Conservation (phyloP, 2,888 invertebrate genomes). For the Phorcus lineatus region DNA sequence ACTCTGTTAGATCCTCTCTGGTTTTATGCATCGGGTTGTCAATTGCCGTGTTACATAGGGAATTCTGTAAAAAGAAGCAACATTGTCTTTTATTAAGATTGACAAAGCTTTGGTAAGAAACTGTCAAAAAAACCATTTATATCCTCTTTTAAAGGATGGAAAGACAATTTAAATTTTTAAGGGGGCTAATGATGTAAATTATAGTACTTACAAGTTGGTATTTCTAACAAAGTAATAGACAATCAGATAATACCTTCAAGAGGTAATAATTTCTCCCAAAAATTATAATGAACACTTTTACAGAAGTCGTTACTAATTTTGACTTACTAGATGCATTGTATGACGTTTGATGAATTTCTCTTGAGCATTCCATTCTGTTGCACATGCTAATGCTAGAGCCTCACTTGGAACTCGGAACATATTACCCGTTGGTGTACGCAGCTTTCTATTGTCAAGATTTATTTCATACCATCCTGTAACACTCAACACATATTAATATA, state of each 20-base stretch:
- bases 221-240: too few relatives aligned
- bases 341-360: constrained; percentile 85
- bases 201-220: too few relatives aligned
- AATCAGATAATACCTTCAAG: too few relatives aligned
- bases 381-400: constrained; percentile 92
- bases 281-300: too few relatives aligned
- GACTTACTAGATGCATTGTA: constrained; percentile 90
- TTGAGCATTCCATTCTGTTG: constrained; percentile 95
- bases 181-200: too few relatives aligned
- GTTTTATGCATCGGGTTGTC: constrained; percentile 93
- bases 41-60: constrained; percentile 90
- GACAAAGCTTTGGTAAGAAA: background rate
- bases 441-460: constrained; percentile 89
- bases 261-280: too few relatives aligned
- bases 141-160: too few relatives aligned
- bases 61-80: constrained; percentile 80
- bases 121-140: background rate
- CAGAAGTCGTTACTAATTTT: too few relatives aligned
- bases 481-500: background rate
- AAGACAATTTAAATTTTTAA: too few relatives aligned
- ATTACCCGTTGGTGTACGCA: constrained; percentile 92
- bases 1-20: constrained; percentile 85
- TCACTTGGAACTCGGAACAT: constrained; percentile 87
- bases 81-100: background rate
- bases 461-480: constrained; percentile 80